phyloP scores from a whole-genome alignment of 2,797 vertebrate species.

The Peromyscus aztecus region DNA sequence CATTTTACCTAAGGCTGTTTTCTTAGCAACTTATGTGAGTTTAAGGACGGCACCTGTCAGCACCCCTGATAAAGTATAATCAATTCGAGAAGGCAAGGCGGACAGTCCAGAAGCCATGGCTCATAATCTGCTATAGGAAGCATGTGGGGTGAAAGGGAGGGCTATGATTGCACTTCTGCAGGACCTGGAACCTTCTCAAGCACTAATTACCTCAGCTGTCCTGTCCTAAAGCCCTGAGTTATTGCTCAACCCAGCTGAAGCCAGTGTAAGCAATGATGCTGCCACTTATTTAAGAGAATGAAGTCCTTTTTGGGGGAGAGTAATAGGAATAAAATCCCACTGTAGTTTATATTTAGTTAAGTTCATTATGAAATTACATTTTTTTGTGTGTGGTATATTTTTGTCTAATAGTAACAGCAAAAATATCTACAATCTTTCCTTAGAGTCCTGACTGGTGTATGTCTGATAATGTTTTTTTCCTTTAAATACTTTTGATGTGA shows the following conservation, averaged over 20 bases:
- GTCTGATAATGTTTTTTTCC: neutral
- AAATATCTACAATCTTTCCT: neutral
- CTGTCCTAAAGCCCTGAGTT: slow-evolving; percentile 18
- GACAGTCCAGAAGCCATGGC: neutral
- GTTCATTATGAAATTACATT: neutral
- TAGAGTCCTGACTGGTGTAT: neutral
- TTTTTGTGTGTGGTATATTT: neutral
- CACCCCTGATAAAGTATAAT: neutral
- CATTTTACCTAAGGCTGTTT: neutral
- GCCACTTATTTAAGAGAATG: neutral
- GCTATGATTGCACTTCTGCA: neutral
- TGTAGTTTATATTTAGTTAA: neutral
- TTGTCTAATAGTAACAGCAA: neutral
- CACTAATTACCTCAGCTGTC: slow-evolving; percentile 51
- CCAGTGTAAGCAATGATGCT: neutral
- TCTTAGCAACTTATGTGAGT: neutral
- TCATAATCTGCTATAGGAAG: slow-evolving; percentile 5
- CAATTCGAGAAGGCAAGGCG: neutral
- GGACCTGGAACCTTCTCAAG: neutral
- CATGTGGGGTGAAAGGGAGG: neutral
- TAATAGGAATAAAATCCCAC: neutral
- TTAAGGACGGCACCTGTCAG: neutral
- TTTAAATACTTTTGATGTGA: neutral
- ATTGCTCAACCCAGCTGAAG: neutral
- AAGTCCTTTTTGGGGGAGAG: neutral